phyloP scores from a whole-genome alignment of 2,888 invertebrate species.

The Meiosimyza platycephala region DNA sequence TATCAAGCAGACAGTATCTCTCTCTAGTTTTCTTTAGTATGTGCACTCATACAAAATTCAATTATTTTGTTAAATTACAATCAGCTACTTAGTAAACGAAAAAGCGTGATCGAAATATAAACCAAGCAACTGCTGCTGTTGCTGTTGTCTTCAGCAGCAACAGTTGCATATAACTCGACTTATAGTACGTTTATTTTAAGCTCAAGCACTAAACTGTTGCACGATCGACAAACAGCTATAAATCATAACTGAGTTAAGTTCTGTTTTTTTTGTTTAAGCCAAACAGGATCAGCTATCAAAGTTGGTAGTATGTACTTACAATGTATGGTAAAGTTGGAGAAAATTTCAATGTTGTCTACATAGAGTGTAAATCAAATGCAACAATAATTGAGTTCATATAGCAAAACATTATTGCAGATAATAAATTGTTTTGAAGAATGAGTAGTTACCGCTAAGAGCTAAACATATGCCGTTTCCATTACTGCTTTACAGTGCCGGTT shows the following conservation, averaged over 20 bases:
- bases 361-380: slow-evolving; percentile 16
- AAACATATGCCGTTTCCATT: too few species aligned
- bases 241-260: slow-evolving; percentile 45
- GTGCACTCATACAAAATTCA: slow-evolving; percentile 21
- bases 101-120: slow-evolving; percentile 35
- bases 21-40: background rate
- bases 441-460: too few species aligned
- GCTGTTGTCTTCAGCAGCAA: slow-evolving; percentile 15
- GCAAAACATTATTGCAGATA: slow-evolving; percentile 5
- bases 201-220: slow-evolving; percentile 2
- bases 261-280: slow-evolving; percentile 3
- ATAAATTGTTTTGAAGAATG: background rate
- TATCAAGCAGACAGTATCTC: background rate
- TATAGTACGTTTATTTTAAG: background rate
- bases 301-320: background rate
- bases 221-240: slow-evolving; percentile 39
- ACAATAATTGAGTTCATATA: slow-evolving; percentile 18
- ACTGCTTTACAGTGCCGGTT: too few species aligned
- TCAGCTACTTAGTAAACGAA: slow-evolving; percentile 34
- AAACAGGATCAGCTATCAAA: slow-evolving; percentile 20
- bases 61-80: slow-evolving; percentile 35
- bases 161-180: background rate
- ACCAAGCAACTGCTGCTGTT: slow-evolving; percentile 8
- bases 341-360: background rate
- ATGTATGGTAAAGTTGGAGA: background rate